Base-by-base conservation (phyloP, 1,140 invertebrate species). In the Drosophila ercepeae region DNA sequence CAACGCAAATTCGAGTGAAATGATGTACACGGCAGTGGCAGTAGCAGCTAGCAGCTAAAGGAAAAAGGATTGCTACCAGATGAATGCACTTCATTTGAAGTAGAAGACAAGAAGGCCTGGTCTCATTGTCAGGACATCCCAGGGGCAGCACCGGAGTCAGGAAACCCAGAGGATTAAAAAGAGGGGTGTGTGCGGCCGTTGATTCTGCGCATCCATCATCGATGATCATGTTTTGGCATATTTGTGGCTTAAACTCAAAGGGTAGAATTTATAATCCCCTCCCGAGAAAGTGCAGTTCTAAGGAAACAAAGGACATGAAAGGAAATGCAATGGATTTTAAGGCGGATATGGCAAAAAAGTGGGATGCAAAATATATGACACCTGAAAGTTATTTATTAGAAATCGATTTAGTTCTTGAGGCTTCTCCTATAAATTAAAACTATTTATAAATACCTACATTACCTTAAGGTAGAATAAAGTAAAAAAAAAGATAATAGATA, bases 31-130 rank as follows among this genome's bases (percentile, higher is more conserved):
- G 72, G 52, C 52, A 76, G 54, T 54, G 41, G 36, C 34, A 67
- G 48, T 55, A 36, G 60, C 36, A 29, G n/a, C 36, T 54, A 45
- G 59, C 34, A 29, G 13, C 46, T 32, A 48, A 48, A 46, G 23
- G 44, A 67, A 60, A 88, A 88, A 88, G 82, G 82, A 88, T 88
- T 88, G 82, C 78, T 75, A 75, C 57, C 78, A 82, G 82, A 88
- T 88, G 82, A 88, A 88, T 88, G 82, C 82, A 88, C 82, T 88
- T 88, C 83, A 82, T 69, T 82, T 88, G 82, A 88, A 88, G 82
- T 71, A 86, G 82, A 86, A 77, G 60, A 60, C 39, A 51, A 65
- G 70, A 41, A 71, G 59, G 73, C 76, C 68, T 63, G 44, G 48
- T 42, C 82, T 72, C 75, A 86, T 88, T 88, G 81, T 81, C 16